These are phyloP conservation scores for Hexactinellida sp. DNA, from an alignment of 37 sponge, comb jelly and placozoan genomes.

Conservation along the genomic window DNA sequence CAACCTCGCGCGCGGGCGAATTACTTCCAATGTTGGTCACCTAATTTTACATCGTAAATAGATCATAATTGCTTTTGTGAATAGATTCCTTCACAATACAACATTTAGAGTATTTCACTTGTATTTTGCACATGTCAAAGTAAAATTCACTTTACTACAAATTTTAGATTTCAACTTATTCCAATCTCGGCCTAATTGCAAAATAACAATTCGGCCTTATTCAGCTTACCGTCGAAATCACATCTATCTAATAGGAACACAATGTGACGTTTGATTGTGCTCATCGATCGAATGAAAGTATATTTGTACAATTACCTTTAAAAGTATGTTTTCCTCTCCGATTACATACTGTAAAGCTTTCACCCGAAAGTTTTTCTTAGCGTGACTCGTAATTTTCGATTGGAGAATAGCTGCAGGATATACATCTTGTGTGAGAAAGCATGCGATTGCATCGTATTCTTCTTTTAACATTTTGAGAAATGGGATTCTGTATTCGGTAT, in stretches of 20 bases:
- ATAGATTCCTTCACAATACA: no score
- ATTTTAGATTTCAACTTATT: no score
- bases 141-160: background rate
- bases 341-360: constrained; percentile 10
- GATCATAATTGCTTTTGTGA: no score
- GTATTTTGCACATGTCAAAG: no score
- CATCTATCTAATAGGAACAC: no score
- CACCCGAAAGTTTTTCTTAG: background rate
- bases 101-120: background rate
- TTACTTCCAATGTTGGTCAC: background rate
- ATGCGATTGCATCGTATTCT: background rate
- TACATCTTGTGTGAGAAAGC: background rate
- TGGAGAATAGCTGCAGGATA: background rate
- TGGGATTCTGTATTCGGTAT: no score
- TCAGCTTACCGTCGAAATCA: no score
- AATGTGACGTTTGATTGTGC: no score
- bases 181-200: no score
- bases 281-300: background rate
- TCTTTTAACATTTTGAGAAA: background rate
- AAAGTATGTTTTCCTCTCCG: background rate
- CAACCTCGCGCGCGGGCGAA: background rate
- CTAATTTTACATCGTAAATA: background rate
- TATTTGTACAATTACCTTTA: background rate
- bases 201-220: no score
- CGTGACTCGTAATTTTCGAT: background rate